Conservation (phyloP, 2,888 invertebrate genomes). For the Chymomyza caudatula region DNA sequence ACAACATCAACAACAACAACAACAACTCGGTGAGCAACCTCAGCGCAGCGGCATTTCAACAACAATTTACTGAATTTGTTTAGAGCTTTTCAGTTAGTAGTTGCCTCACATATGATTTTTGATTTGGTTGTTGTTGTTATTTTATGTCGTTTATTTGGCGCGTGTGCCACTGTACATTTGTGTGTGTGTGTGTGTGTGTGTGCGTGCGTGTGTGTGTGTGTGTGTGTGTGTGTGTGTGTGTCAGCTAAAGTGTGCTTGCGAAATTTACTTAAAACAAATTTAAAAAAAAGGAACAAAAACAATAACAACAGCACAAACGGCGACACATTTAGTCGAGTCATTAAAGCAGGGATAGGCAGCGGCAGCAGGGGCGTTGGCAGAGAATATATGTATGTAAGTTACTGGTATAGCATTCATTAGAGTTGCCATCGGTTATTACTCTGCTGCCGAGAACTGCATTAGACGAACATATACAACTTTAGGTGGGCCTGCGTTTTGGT, state of each 20-base stretch:
- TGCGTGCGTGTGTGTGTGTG: conserved; percentile 6
- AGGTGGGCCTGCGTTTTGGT: too few relatives aligned
- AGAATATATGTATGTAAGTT: too few relatives aligned
- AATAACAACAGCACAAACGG: background rate
- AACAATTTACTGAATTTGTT: conserved; percentile 50
- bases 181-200: conserved; percentile 7
- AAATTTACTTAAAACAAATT: conserved; percentile 27
- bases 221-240: background rate
- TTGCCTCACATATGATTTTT: conserved; percentile 21
- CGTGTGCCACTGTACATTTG: background rate
- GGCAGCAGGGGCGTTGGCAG: too few relatives aligned
- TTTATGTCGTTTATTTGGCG: background rate
- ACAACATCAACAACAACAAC: conserved; percentile 32
- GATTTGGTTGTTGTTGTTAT: background rate
- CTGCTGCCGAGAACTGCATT: too few relatives aligned
- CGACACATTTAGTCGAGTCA: background rate
- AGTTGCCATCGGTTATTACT: too few relatives aligned
- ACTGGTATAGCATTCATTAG: too few relatives aligned
- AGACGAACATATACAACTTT: too few relatives aligned
- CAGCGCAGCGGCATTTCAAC: too few relatives aligned
- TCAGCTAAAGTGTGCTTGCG: conserved; percentile 18
- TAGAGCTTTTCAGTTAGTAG: conserved; percentile 44
- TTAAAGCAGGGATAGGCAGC: background rate
- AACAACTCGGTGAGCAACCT: conserved; percentile 17
- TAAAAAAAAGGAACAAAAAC: background rate